Conservation (phyloP, 2,888 invertebrate species). For the Phlogophora meticulosa region DNA sequence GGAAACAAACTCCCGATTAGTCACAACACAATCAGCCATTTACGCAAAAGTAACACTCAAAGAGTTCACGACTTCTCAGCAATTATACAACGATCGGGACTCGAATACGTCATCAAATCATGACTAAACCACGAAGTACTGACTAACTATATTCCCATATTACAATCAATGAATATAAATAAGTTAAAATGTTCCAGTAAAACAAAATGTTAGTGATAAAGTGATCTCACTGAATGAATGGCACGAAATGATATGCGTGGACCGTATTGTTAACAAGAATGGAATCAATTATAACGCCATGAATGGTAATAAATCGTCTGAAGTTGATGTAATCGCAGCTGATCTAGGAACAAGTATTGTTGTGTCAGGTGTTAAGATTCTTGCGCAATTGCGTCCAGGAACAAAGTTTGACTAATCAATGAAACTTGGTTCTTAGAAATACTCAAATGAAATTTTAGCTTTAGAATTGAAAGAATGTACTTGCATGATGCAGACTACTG, state of each 20-base stretch:
- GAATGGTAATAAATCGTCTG: conserved; percentile 52
- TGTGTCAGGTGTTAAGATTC: conserved; percentile 49
- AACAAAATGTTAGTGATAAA: conserved; percentile 49
- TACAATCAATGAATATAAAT: conserved; percentile 48
- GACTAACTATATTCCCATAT: conserved; percentile 77
- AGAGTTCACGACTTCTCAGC: conserved; percentile 82
- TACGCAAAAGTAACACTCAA: conserved; percentile 81
- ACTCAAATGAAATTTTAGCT: background rate
- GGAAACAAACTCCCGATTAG: conserved; percentile 81
- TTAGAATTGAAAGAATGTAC: background rate
- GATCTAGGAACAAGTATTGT: conserved; percentile 46
- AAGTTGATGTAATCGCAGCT: conserved; percentile 47
- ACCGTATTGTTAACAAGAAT: conserved; percentile 59
- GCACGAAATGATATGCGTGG: conserved; percentile 47
- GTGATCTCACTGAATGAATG: conserved; percentile 61
- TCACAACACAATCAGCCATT: conserved; percentile 83
- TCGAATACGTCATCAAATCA: conserved; percentile 75
- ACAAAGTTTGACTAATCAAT: conserved; percentile 9
- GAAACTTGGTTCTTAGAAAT: background rate
- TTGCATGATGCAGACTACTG: too few species aligned
- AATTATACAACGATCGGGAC: conserved; percentile 79
- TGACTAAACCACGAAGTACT: conserved; percentile 78
- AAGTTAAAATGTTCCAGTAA: conserved; percentile 42
- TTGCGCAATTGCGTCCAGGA: conserved; percentile 30
- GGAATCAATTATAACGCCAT: conserved; percentile 52